These are phyloP conservation scores for Ctenomys sociabilis DNA, from an alignment of 2,113 vertebrate genomes.

Conservation along the genomic window DNA sequence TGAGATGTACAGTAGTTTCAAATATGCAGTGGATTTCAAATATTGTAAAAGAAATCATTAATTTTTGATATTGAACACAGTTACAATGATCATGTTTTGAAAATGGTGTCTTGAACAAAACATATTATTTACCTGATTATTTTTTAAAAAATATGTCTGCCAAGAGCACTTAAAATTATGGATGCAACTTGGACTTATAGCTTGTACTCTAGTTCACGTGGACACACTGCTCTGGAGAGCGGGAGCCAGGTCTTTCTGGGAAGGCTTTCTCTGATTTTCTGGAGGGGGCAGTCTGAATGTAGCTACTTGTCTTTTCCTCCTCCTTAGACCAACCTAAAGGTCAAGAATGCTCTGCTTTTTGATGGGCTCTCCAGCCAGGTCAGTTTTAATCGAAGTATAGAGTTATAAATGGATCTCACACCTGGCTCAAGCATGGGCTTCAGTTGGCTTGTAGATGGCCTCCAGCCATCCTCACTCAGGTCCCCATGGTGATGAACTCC, in stretches of 20 bases:
- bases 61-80: not conserved
- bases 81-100: not conserved
- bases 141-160: not conserved
- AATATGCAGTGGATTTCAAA: not conserved
- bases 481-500: conserved; percentile 6
- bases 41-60: not conserved
- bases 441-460: not conserved
- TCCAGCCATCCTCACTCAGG: not conserved
- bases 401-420: conserved; percentile 21
- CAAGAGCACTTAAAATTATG: not conserved
- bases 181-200: not conserved
- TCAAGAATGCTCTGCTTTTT: conserved; percentile 13
- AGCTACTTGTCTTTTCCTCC: not conserved
- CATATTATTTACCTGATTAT: not conserved
- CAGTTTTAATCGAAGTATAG: conserved; percentile 45
- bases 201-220: not conserved
- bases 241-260: not conserved
- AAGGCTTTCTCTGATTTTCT: not conserved
- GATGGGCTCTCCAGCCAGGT: not conserved
- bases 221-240: not conserved
- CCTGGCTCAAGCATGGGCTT: not conserved
- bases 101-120: not conserved
- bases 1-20: not conserved
- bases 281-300: not conserved
- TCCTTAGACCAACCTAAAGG: conserved; percentile 28